Evolutionary conservation across 2,888 invertebrate genomes (phyloP), one percentile per base, ranked within the genome.

Genomic region (Cantharis lateralis): DNA sequence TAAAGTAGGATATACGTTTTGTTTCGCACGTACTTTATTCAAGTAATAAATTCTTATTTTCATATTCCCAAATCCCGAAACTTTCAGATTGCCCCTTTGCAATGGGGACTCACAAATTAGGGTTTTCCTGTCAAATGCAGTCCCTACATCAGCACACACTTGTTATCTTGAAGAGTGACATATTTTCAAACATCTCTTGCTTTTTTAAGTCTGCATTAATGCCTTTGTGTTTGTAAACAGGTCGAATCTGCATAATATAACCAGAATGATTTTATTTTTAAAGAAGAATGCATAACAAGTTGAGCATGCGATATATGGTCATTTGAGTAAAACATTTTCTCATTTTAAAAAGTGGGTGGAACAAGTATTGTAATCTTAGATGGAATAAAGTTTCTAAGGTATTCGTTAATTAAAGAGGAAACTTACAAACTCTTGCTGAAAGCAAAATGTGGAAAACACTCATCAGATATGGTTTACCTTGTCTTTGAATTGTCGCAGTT

Each of bases 21-120:
- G 77, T 76, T 73, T 77, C 72, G 71, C 72, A 74, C 76, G 71
- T 79, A 77, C 77, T 74, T 79, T 79, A 79, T 79, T 70, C 76
- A 64, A 61, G 73, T 75, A 78, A 80, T 79, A 80, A 77, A 79
- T 84, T 82, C 82, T 83, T 82, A 82, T 84, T 85, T 84, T 82
- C 84, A 82, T 82, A 84, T 81, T 84, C 83, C 81, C 83, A 82
- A 82, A 79, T 81, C 81, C 76, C 79, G 80, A 78, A 74, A 79
- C 78, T 81, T 79, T 81, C 81, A 81, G 80, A 82, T 82, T 82
- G 81, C 81, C 81, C 80, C 77, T 72, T 76, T 77, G 76, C 82
- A 74, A 74, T 76, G 72, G 84, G 83, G 84, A 83, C 79, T 83
- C 83, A 84, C 84, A 85, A 84, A 84, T 85, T 84, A 84, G 83